These are phyloP conservation scores for Palythoa grandis DNA, from an alignment of 92 coral and sea anemone genomes.

Conservation along the genomic window DNA sequence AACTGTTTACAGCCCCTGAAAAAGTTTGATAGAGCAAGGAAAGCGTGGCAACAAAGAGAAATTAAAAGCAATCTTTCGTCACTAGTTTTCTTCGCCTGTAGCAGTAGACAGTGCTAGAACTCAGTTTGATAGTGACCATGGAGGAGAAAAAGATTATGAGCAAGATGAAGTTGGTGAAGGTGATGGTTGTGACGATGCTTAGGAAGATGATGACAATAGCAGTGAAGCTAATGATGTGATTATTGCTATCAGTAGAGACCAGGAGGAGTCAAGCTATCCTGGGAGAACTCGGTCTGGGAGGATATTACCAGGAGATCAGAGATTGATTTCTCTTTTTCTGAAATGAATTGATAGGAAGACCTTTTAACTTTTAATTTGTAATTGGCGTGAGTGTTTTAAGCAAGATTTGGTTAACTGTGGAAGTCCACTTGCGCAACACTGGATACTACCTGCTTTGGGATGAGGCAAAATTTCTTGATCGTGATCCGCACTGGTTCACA, in stretches of 20 bases:
- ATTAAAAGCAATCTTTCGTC: constrained; percentile 3
- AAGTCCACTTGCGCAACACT: no score
- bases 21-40: constrained; percentile 13
- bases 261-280: constrained; percentile 14
- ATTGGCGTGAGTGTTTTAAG: no score
- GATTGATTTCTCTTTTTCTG: constrained; percentile 18
- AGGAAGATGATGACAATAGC: constrained; percentile 24
- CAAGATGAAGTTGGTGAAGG: neutral
- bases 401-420: no score
- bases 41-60: constrained; percentile 14
- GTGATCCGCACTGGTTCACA: no score
- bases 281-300: constrained; percentile 11
- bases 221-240: constrained; percentile 12
- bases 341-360: constrained; percentile 2
- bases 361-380: neutral
- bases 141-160: neutral
- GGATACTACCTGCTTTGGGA: no score
- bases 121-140: neutral
- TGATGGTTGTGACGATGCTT: constrained; percentile 9
- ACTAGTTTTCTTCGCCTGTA: neutral
- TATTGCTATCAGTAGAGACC: constrained; percentile 18
- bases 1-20: no score
- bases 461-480: no score
- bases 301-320: constrained; percentile 16
- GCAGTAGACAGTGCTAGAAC: neutral